Evolutionary conservation across 2,113 vertebrate species (phyloP).

Genomic region (Proterorhinus semilunaris): DNA sequence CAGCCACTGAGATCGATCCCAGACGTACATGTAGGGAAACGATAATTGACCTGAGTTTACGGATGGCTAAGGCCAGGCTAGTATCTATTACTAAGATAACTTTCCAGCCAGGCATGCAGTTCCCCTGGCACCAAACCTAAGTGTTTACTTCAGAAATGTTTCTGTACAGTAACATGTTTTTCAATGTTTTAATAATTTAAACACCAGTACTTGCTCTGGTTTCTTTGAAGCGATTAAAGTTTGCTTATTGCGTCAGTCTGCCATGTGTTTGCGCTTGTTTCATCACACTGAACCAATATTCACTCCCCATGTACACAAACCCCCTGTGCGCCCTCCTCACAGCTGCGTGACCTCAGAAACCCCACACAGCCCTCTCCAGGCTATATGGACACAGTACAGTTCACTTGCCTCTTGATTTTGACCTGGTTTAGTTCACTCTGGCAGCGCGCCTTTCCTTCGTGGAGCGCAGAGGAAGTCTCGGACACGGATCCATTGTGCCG

Average conservation of each 20-base stretch:
- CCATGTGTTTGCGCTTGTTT: constrained; percentile 1
- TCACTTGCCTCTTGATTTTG: constrained; percentile 7
- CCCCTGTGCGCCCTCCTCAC: not conserved
- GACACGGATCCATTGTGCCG: constrained; percentile 57
- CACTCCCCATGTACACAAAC: constrained; percentile 5
- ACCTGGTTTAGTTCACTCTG: constrained; percentile 22
- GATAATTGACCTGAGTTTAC: too few relatives aligned
- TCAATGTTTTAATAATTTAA: too few relatives aligned
- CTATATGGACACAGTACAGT: not conserved
- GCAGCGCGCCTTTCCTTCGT: not conserved
- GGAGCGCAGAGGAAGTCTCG: constrained; percentile 50
- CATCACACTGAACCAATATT: constrained; percentile 1
- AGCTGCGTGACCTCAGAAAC: not conserved
- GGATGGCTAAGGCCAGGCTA: too few relatives aligned
- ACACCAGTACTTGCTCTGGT: too few relatives aligned
- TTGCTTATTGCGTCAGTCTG: not conserved
- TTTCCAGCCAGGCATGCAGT: too few relatives aligned
- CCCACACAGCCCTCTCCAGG: not conserved
- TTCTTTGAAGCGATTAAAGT: too few relatives aligned
- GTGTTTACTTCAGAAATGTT: too few relatives aligned
- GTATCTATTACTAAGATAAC: too few relatives aligned
- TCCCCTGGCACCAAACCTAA: too few relatives aligned
- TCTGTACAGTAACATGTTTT: too few relatives aligned
- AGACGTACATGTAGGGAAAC: too few relatives aligned
- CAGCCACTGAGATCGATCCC: too few relatives aligned